Evolutionary conservation across 2,888 invertebrate genomes (phyloP).

Genomic region (Acanthosepion lycidas): DNA sequence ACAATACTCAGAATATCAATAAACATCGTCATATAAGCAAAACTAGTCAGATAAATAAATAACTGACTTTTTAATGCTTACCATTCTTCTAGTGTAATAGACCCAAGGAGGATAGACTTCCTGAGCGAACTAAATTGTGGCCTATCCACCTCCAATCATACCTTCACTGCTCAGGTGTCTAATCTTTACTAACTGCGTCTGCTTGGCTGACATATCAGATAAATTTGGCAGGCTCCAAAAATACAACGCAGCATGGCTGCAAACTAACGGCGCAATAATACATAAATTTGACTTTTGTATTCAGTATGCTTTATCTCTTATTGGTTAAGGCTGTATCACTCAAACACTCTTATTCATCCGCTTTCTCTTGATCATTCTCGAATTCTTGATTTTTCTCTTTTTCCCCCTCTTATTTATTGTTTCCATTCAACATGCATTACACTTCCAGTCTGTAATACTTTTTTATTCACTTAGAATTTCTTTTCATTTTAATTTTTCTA

Average conservation of each 20-base stretch:
- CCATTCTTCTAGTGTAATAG: neutral
- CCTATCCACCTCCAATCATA: neutral
- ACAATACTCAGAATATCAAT: neutral
- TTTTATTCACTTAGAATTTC: neutral
- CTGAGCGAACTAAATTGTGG: neutral
- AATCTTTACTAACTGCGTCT: neutral
- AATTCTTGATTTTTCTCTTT: neutral
- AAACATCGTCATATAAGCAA: neutral
- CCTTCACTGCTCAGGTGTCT: conserved; percentile 4
- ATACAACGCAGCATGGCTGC: neutral
- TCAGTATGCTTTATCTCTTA: neutral
- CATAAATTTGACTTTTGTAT: neutral
- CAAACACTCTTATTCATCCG: neutral
- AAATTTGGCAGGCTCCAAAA: neutral
- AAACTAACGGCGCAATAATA: neutral
- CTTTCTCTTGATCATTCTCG: neutral
- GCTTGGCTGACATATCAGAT: neutral
- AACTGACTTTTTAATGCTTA: neutral
- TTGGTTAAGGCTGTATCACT: neutral
- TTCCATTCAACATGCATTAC: too few species aligned
- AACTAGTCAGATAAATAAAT: neutral
- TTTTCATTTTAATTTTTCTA: neutral
- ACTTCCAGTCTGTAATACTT: neutral
- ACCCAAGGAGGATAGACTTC: neutral
- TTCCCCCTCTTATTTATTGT: neutral